These are phyloP conservation scores for Larimichthys polyactis DNA, from an alignment of 2,113 vertebrate genomes.

Conservation along the genomic window DNA sequence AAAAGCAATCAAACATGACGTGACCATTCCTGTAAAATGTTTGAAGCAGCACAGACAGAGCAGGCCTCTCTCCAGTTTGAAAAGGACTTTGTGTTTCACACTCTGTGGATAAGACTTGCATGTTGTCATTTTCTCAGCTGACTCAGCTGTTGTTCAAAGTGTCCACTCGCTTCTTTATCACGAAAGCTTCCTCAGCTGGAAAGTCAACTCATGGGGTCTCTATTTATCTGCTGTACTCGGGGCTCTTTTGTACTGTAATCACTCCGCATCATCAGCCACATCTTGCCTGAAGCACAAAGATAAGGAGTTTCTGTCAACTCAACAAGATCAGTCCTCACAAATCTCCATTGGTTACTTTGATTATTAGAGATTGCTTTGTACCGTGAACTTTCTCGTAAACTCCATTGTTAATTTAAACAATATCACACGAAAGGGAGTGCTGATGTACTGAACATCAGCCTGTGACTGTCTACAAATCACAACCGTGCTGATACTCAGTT, in stretches of 20 bases:
- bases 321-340: neutral
- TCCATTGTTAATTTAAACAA: no score
- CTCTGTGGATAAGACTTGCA: neutral
- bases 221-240: no score
- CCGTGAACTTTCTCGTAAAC: neutral
- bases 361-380: neutral
- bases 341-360: neutral
- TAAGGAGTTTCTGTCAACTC: neutral
- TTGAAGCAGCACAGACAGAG: neutral
- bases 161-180: neutral
- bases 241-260: neutral
- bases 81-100: neutral
- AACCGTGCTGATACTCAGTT: no score
- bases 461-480: no score
- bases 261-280: neutral
- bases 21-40: neutral
- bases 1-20: neutral
- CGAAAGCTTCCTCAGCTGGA: neutral
- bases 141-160: slow-evolving; percentile 5
- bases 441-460: no score
- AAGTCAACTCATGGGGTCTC: no score
- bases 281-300: neutral
- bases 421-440: no score
- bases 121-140: neutral
- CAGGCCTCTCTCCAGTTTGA: neutral